phyloP scores from a whole-genome alignment of 37 sponge, comb jelly and placozoan species.

The Ephydatia muelleri region DNA sequence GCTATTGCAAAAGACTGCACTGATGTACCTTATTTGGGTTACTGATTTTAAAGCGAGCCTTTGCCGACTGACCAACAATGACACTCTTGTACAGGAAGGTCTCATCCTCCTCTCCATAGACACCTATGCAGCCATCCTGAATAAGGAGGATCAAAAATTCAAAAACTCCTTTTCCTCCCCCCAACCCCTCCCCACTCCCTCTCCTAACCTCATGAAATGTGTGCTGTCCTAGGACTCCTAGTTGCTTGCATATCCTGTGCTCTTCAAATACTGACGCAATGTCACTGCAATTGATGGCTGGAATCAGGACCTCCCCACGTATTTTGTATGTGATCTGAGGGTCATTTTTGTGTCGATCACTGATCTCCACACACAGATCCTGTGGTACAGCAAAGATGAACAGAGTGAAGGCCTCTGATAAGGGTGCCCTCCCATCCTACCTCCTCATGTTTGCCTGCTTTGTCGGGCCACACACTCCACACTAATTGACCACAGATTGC shows the following conservation, averaged over 20 bases:
- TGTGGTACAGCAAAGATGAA: background rate
- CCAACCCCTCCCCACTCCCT: too few species aligned
- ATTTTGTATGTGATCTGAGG: conserved; percentile 78
- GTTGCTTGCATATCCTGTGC: conserved; percentile 85
- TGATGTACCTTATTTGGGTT: conserved; percentile 88
- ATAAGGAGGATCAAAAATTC: background rate
- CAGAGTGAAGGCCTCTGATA: background rate
- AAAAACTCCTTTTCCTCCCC: too few species aligned
- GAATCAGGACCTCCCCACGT: conserved; percentile 83
- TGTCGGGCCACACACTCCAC: conserved; percentile 94
- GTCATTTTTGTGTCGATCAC: conserved; percentile 62
- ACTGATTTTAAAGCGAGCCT: conserved; percentile 86
- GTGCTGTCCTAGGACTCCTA: conserved; percentile 70
- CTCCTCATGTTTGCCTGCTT: conserved; percentile 77
- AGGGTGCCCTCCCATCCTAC: background rate
- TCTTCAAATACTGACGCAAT: conserved; percentile 91
- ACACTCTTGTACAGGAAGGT: conserved; percentile 91
- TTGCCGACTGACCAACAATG: conserved; percentile 82
- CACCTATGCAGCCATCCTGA: conserved; percentile 69
- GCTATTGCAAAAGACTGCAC: too few species aligned
- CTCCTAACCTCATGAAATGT: conserved; percentile 45
- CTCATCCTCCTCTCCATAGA: conserved; percentile 89
- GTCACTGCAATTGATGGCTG: conserved; percentile 80
- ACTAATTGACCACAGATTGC: conserved; percentile 63
- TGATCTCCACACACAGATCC: conserved; percentile 82